Evolutionary conservation across 1,140 invertebrate species (phyloP).

Genomic region (Drosophila seguyi): DNA sequence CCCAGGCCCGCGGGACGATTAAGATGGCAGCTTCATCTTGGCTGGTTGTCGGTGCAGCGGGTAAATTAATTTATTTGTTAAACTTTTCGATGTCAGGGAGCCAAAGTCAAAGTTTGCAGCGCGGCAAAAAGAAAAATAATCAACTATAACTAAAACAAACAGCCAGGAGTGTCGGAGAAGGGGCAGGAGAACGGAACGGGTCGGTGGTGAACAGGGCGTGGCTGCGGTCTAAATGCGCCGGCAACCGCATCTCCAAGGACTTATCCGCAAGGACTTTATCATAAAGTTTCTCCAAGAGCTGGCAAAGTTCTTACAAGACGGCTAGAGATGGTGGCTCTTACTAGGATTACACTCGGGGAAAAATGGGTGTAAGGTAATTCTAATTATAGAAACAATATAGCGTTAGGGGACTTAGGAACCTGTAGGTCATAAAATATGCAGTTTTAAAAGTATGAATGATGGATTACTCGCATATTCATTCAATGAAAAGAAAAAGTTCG

Average conservation of each 20-base stretch:
- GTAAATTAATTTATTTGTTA: constrained; percentile 83
- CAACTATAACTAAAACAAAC: constrained; percentile 51
- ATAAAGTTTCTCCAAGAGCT: constrained; percentile 40
- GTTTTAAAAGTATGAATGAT: not conserved
- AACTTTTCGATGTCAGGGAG: constrained; percentile 66
- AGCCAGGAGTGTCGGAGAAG: constrained; percentile 5
- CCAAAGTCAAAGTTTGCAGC: constrained; percentile 67
- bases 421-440: not conserved
- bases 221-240: constrained; percentile 38
- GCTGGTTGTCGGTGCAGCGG: constrained; percentile 31
- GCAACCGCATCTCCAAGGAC: constrained; percentile 51
- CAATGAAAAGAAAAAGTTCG: not conserved
- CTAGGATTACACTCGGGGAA: constrained; percentile 11
- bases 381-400: not conserved
- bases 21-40: constrained; percentile 36
- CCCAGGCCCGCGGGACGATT: constrained; percentile 59
- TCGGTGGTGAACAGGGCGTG: constrained; percentile 1
- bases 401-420: not conserved
- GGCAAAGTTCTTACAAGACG: constrained; percentile 15
- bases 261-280: constrained; percentile 61
- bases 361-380: not conserved
- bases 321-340: constrained; percentile 9
- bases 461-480: not conserved
- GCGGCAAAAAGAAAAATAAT: constrained; percentile 45
- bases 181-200: not conserved